phyloP scores from a whole-genome alignment of 2,797 vertebrate genomes.

The Hylomyscus alleni region DNA sequence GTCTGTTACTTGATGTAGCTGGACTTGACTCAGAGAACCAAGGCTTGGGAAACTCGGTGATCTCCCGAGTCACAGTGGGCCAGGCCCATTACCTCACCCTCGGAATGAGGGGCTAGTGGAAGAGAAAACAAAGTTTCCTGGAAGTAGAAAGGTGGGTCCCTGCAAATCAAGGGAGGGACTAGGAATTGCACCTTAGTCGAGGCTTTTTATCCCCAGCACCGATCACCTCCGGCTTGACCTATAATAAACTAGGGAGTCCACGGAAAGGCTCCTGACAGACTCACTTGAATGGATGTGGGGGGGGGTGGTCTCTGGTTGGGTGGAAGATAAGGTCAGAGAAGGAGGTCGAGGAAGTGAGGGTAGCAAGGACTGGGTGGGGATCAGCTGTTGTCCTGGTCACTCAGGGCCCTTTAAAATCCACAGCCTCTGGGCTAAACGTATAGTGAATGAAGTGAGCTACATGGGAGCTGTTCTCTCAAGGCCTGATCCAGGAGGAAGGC shows the following conservation, averaged over 20 bases:
- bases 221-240: background rate
- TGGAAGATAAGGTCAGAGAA: background rate
- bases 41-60: background rate
- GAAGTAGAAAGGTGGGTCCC: background rate
- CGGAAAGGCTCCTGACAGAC: background rate
- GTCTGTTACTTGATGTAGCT: no score
- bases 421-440: background rate
- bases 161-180: background rate
- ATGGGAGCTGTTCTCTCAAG: background rate
- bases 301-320: background rate
- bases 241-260: no score
- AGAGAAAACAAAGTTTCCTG: background rate
- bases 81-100: background rate
- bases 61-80: background rate
- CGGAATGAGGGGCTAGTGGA: no score
- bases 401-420: background rate
- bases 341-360: background rate
- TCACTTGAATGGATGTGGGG: background rate
- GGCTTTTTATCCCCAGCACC: no score
- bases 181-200: no score
- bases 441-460: background rate
- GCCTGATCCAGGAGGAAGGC: background rate
- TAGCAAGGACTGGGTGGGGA: background rate
- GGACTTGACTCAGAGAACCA: background rate
- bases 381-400: background rate